Conservation (phyloP, 2,888 invertebrate genomes). For the Eupithecia vulgata region DNA sequence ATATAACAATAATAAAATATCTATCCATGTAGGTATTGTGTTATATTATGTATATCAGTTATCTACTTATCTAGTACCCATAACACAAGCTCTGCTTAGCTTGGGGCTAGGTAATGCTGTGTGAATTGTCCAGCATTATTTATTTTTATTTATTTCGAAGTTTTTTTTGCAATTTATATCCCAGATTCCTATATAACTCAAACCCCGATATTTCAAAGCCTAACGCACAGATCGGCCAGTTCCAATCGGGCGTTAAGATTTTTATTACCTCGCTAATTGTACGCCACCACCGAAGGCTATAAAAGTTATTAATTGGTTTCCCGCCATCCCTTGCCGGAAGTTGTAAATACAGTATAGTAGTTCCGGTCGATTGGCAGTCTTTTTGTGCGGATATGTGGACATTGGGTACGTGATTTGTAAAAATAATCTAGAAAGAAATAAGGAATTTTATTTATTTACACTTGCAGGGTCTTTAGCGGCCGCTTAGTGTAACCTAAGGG, state of each 20-base stretch:
- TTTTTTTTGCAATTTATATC: background rate
- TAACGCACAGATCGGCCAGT: conserved; percentile 40
- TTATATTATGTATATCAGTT: too few species aligned
- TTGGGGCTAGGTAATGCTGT: too few species aligned
- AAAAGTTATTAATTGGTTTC: conserved; percentile 83
- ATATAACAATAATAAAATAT: too few species aligned
- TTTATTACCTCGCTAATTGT: conserved; percentile 80
- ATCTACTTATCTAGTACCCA: too few species aligned
- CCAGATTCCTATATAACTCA: background rate
- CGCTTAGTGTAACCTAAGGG: too few species aligned
- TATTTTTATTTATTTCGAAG: too few species aligned
- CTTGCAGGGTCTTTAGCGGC: too few species aligned
- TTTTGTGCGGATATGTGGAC: conserved; percentile 46
- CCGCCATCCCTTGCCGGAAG: conserved; percentile 73
- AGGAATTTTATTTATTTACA: too few species aligned
- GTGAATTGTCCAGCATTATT: too few species aligned
- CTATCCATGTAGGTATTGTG: too few species aligned
- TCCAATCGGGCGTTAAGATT: conserved; percentile 79
- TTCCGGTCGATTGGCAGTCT: conserved; percentile 76
- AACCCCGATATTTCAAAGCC: conserved; percentile 24
- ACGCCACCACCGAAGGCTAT: conserved; percentile 74
- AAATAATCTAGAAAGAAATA: background rate
- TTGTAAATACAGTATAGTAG: conserved; percentile 79
- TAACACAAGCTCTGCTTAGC: too few species aligned
- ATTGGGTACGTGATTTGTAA: conserved; percentile 34